phyloP scores from a whole-genome alignment of 2,113 vertebrate genomes.

The Girardinichthys multiradiatus region DNA sequence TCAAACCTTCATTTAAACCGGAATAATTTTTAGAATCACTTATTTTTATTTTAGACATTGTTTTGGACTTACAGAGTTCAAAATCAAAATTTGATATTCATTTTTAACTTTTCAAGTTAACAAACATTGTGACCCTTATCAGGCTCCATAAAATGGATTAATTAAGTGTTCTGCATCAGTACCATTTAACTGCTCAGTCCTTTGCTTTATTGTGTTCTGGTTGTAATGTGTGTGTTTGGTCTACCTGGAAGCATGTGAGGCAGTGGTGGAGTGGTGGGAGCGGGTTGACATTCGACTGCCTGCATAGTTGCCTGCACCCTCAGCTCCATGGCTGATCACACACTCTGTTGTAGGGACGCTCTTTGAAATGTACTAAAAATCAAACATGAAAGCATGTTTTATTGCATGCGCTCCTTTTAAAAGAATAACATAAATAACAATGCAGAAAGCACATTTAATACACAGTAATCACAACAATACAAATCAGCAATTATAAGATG shows the following conservation, averaged over 20 bases:
- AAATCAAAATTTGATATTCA: not conserved
- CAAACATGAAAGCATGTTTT: slow-evolving; percentile 7
- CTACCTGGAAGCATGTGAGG: slow-evolving; percentile 93
- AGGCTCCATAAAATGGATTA: not conserved
- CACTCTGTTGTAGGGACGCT: slow-evolving; percentile 92
- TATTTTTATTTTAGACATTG: not conserved
- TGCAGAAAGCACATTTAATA: not conserved
- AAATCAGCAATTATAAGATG: not conserved
- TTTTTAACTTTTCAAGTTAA: not conserved
- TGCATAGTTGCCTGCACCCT: slow-evolving; percentile 90
- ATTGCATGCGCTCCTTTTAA: not conserved
- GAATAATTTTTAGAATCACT: not conserved
- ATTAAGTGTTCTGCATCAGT: not conserved
- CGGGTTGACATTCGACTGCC: slow-evolving; percentile 94
- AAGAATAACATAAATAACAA: not conserved
- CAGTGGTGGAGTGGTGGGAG: slow-evolving; percentile 95
- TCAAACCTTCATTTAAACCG: not conserved
- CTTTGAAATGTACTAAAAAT: slow-evolving; percentile 91
- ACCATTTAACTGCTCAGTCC: no score
- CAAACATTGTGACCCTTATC: not conserved
- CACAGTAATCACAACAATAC: not conserved
- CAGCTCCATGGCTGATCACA: slow-evolving; percentile 91
- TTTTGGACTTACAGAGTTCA: not conserved
- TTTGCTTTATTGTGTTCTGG: not conserved
- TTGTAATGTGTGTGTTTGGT: not conserved